These are phyloP conservation scores for Dicentrarchus labrax DNA, from an alignment of 2,113 vertebrate genomes.

Conservation along the genomic window DNA sequence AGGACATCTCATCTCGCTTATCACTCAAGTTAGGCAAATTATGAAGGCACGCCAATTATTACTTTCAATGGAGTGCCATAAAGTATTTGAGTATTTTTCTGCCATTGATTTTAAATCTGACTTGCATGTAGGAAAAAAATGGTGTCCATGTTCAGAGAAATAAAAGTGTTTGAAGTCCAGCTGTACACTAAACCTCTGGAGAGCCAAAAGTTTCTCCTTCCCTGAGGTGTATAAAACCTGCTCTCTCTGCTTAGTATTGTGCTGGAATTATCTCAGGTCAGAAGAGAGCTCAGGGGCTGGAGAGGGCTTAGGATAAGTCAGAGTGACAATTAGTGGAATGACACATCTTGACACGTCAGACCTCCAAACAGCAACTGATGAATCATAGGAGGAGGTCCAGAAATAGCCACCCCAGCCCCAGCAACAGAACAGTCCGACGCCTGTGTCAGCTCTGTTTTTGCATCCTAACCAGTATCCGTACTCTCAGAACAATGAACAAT, in stretches of 20 bases:
- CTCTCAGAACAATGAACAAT: not conserved
- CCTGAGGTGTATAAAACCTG: slow-evolving; percentile 33
- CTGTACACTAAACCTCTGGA: not conserved
- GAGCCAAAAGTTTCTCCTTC: slow-evolving; percentile 22
- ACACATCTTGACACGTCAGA: slow-evolving; percentile 72
- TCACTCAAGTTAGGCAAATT: no score
- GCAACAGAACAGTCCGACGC: slow-evolving; percentile 23
- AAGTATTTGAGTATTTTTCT: not conserved
- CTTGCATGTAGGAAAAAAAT: not conserved
- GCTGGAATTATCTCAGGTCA: slow-evolving; percentile 46
- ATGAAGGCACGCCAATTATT: no score
- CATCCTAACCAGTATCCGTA: slow-evolving; percentile 3
- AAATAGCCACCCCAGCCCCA: slow-evolving; percentile 66
- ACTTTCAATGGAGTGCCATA: no score
- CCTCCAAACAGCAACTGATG: slow-evolving; percentile 63
- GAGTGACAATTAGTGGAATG: slow-evolving; percentile 73
- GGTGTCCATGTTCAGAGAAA: not conserved
- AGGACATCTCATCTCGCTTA: not conserved
- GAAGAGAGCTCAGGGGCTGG: slow-evolving; percentile 42
- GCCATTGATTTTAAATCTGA: not conserved
- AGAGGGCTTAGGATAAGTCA: slow-evolving; percentile 60
- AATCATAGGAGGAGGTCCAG: slow-evolving; percentile 66
- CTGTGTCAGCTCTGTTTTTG: slow-evolving; percentile 25
- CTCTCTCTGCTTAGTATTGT: slow-evolving; percentile 21
- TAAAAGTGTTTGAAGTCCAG: slow-evolving; percentile 1